Conservation (phyloP, 1,140 invertebrate species). For the Ectropis grisescens region DNA sequence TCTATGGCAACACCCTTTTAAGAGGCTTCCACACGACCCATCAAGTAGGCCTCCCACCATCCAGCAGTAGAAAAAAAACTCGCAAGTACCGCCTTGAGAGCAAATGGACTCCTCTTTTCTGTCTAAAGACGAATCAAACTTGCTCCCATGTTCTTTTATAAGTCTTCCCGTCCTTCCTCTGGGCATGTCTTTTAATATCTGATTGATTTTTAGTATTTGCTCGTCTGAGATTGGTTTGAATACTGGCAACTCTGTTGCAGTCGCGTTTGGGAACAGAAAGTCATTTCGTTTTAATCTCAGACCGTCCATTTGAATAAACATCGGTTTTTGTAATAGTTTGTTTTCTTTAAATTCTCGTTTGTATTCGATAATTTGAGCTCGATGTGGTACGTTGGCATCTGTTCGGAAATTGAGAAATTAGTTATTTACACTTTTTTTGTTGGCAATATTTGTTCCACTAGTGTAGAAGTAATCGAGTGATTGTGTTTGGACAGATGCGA, state of each 20-base stretch:
- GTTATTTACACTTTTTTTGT: too few species aligned
- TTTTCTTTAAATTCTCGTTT: slow-evolving; percentile 22
- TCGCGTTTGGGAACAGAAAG: slow-evolving; percentile 33
- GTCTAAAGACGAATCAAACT: slow-evolving; percentile 32
- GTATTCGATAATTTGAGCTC: slow-evolving; percentile 36
- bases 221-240: slow-evolving; percentile 59
- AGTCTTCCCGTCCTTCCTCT: slow-evolving; percentile 41
- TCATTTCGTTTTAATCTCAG: slow-evolving; percentile 31
- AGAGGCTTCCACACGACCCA: slow-evolving; percentile 85
- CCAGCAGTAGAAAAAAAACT: slow-evolving; percentile 95
- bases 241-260: slow-evolving; percentile 32
- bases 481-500: too few species aligned
- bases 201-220: slow-evolving; percentile 44
- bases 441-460: too few species aligned
- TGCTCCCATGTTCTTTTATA: slow-evolving; percentile 22
- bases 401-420: slow-evolving; percentile 40
- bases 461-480: too few species aligned
- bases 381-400: slow-evolving; percentile 62
- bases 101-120: slow-evolving; percentile 68
- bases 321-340: slow-evolving; percentile 40
- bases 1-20: slow-evolving; percentile 90
- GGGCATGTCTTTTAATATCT: slow-evolving; percentile 42
- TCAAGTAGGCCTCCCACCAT: slow-evolving; percentile 89
- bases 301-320: slow-evolving; percentile 51
- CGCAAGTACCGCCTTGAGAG: slow-evolving; percentile 84